Conservation (phyloP, 2,888 invertebrate genomes). For the Cyrtodaria siliqua region DNA sequence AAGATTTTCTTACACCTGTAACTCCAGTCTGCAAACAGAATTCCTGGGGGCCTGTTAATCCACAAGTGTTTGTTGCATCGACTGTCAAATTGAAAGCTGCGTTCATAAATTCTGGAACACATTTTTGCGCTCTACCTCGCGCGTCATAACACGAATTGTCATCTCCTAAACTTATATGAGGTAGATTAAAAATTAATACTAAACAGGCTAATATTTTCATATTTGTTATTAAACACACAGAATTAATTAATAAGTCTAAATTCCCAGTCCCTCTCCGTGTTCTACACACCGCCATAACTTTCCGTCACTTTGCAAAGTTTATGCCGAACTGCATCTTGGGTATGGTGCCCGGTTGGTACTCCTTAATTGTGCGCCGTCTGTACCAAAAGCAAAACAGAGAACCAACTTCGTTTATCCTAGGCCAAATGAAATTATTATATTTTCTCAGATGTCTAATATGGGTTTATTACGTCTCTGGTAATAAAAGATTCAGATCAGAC, state of each 20-base stretch:
- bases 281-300: conserved; percentile 63
- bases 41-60: conserved; percentile 89
- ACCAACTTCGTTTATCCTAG: no score
- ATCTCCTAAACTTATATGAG: conserved; percentile 62
- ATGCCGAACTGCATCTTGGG: conserved; percentile 66
- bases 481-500: no score
- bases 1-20: conserved; percentile 89
- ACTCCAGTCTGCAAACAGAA: conserved; percentile 97
- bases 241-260: conserved; percentile 49
- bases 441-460: no score
- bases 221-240: conserved; percentile 26
- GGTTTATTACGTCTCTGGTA: no score
- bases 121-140: conserved; percentile 89
- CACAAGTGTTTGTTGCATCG: conserved; percentile 98
- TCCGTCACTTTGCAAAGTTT: conserved; percentile 60
- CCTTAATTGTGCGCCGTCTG: no score
- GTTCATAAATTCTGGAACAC: conserved; percentile 98
- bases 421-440: no score
- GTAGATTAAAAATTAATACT: conserved; percentile 58
- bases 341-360: background rate
- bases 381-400: no score
- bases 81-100: conserved; percentile 96
- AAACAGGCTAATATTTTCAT: conserved; percentile 58
- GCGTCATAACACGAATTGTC: conserved; percentile 83
- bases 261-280: conserved; percentile 34